Evolutionary conservation across 2,113 vertebrate species (phyloP), one percentile per base, ranked within the genome.

Genomic region (Gadus macrocephalus): DNA sequence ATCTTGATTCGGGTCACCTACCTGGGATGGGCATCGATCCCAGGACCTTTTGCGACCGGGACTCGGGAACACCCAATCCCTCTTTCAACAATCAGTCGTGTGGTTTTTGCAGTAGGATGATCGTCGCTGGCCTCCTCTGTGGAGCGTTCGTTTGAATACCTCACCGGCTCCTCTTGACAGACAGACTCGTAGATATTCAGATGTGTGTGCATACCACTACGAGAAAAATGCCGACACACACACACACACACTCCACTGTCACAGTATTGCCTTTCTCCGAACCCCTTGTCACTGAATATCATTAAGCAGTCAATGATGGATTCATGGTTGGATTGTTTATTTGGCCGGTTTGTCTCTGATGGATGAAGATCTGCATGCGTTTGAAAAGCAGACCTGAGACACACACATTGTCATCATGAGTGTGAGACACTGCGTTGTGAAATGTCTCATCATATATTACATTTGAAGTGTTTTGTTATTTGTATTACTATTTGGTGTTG

Each of bases 231-330:
- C 62, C 19, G 55, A 31, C 62, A 73, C 70, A 68, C 62, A 72
- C 70, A 68, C 67, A 69, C 62, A 22, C 68, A 75, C 80, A 72
- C 8, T 73, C 71, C 64, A 6, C 69, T 0, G 28, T 3, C 42
- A 42, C 53, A 17, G 55, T 5, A 12, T 5, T 16, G 73, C 70
- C 35, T 74, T 53, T 62, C 73, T 69, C 74, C 42, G 69, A 72
- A 64, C 69, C 78, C 68, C 59, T 22, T 35, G 15, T 56, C 38
- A 16, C 73, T n/a, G 65, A 15, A 5, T 68, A 8, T 76, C 85
- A 88, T 90, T 89, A 90, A 91, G 81, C 80, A 87, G 88, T 88
- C 82, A 84, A 78, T 91, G 88, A 90, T 90, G 83, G 88, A 90
- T 90, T 82, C 78, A 69, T 69, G 20, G 75, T 75, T 73, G 82